Percentiles rank a stretch among this genome's conserved stretches.
phyloP scores from a whole-genome alignment of 2,888 invertebrate genomes.

The Yponomeuta plumbellus region DNA sequence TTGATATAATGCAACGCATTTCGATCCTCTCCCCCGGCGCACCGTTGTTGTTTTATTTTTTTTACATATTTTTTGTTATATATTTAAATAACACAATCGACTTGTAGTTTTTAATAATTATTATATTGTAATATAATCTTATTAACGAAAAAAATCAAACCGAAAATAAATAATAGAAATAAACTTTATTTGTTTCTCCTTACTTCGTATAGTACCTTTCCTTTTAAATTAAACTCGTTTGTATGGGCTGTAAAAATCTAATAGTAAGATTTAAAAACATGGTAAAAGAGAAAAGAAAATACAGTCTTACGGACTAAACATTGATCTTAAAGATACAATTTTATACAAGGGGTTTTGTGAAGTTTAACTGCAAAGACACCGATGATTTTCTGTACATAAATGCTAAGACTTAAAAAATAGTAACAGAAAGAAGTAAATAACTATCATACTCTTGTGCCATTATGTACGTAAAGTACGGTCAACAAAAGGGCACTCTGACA shows the following conservation, averaged over 20 bases:
- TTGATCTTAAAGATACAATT: slow-evolving; percentile 1
- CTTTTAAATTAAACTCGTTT: slow-evolving; percentile 28
- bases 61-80: slow-evolving; percentile 60
- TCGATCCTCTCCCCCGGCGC: slow-evolving; percentile 38
- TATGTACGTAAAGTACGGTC: neutral
- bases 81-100: slow-evolving; percentile 75
- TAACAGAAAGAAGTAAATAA: neutral
- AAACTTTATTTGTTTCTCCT: slow-evolving; percentile 39
- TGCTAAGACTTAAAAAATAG: slow-evolving; percentile 10
- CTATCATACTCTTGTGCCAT: slow-evolving; percentile 6
- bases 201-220: slow-evolving; percentile 18
- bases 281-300: neutral
- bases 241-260: slow-evolving; percentile 35
- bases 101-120: slow-evolving; percentile 75
- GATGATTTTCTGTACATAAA: slow-evolving; percentile 5
- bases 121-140: slow-evolving; percentile 78
- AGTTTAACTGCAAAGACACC: neutral
- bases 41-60: slow-evolving; percentile 68
- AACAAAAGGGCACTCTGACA: neutral
- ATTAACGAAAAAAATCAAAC: slow-evolving; percentile 75
- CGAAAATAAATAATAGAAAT: slow-evolving; percentile 74
- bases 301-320: slow-evolving; percentile 8
- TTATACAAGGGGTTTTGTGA: neutral
- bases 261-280: slow-evolving; percentile 4
- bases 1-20: neutral